Base-by-base conservation (phyloP, 64 coral and sea anemone species). In the Stylophora pistillata region DNA sequence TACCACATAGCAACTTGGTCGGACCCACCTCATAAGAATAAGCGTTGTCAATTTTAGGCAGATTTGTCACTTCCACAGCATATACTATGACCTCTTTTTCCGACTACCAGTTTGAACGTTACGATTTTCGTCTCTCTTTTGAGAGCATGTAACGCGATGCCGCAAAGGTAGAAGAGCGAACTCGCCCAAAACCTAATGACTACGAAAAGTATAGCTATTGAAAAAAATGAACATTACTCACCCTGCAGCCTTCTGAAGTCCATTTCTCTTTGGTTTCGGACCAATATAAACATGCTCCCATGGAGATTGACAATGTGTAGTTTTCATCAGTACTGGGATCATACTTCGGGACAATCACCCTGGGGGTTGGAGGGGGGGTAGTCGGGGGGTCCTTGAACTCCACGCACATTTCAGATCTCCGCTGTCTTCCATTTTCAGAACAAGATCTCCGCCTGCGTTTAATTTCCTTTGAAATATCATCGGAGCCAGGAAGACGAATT, bases 381-480 rank as follows among this genome's bases (percentile, higher is more conserved):
- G 95, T 93, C 0, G 95, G 95, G 14, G 95, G 95, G 13, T 97
- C 95, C 76, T 97, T 97, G 53, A 97, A 97, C 63, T 97, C 87
- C 31, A 90, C 92, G 66, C 95, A 97, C 33, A 93, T 64, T 23
- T 82, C 87, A 11, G 90, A 93, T 21, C 95, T 68, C 56, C 90
- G 93, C 21, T 90, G 81, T 34, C 95, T 52, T 26, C 88, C 95
- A 30, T 81, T 87, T 87, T 47, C 87, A 32, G 91, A 97, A 55
- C 91, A 97, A 15, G 71, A 86, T 86, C 91, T 93, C n/a, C 95
- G 86, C 17, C 74, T 89, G 15, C 82, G 86, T 26, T 65, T 56
- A 55, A 10, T 92, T 55, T 82, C 34, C 37, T 30, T 53, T 9
- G 20, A 25, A 15, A 75, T 31, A 12, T 91, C 78, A 15, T 62